Conservation (phyloP, 2,888 invertebrate genomes). For the Hedya salicella region DNA sequence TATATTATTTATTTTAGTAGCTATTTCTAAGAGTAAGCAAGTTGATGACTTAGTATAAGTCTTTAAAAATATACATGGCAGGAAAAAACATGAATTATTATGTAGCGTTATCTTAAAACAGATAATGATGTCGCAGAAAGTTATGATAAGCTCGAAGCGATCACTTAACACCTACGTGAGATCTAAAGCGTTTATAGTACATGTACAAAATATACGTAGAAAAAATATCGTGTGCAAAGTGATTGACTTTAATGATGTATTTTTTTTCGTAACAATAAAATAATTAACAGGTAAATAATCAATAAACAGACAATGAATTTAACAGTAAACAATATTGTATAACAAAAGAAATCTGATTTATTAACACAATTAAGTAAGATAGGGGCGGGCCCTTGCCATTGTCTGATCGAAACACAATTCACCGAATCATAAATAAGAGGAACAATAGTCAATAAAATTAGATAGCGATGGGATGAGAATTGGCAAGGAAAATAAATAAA, state of each 20-base stretch:
- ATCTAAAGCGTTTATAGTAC: neutral
- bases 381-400: conserved; percentile 67
- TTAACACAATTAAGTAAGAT: conserved; percentile 73
- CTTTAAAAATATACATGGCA: too few species aligned
- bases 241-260: neutral
- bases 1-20: too few species aligned
- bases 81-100: neutral
- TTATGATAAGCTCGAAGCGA: conserved; percentile 15
- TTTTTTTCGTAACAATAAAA: neutral
- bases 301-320: conserved; percentile 41
- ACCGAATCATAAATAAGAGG: conserved; percentile 78
- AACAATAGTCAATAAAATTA: conserved; percentile 82
- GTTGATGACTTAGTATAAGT: too few species aligned
- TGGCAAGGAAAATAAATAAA: conserved; percentile 69
- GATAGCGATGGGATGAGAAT: conserved; percentile 69
- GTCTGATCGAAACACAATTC: conserved; percentile 78
- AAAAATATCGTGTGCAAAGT: neutral
- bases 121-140: conserved; percentile 24
- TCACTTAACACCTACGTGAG: conserved; percentile 1
- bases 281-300: conserved; percentile 10
- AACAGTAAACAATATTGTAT: conserved; percentile 52
- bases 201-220: neutral
- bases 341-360: conserved; percentile 75
- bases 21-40: too few species aligned
- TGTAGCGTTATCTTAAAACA: conserved; percentile 7